Evolutionary conservation across 2,113 vertebrate genomes (phyloP).

Genomic region (Dipodomys ordii): DNA sequence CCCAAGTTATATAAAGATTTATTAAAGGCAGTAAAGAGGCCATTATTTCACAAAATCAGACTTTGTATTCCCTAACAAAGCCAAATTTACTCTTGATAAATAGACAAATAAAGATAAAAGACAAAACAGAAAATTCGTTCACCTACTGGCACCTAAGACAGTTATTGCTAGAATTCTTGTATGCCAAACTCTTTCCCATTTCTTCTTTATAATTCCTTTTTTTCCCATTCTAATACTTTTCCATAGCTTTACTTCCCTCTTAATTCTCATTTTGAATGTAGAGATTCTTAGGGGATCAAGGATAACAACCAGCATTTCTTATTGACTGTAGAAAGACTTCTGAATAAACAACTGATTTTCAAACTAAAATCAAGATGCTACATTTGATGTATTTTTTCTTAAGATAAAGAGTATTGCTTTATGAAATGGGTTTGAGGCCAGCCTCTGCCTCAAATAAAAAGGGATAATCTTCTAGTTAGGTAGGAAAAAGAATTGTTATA

Average conservation of each 20-base stretch:
- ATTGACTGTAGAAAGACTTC: not conserved
- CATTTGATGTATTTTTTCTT: not conserved
- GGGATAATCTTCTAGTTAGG: not conserved
- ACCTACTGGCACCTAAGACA: too few relatives aligned
- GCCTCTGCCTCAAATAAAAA: too few relatives aligned
- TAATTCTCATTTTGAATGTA: slow-evolving; percentile 1
- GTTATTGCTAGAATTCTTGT: too few relatives aligned
- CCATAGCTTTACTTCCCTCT: not conserved
- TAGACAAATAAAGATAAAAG: too few relatives aligned
- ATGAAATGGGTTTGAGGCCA: not conserved
- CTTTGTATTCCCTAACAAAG: too few relatives aligned
- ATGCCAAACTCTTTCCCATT: too few relatives aligned
- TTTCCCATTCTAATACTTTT: not conserved
- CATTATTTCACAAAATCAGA: too few relatives aligned
- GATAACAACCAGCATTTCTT: slow-evolving; percentile 1
- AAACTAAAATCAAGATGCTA: not conserved
- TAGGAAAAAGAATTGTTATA: not conserved
- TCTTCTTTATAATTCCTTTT: not conserved
- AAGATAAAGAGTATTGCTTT: not conserved
- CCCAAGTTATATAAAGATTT: too few relatives aligned
- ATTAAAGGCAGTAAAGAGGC: too few relatives aligned
- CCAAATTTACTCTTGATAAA: too few relatives aligned
- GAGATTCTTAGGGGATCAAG: not conserved
- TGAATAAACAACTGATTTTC: not conserved
- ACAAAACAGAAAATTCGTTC: too few relatives aligned